phyloP scores from a whole-genome alignment of 2,797 vertebrate species.

The Brachyrhaphis roseni region DNA sequence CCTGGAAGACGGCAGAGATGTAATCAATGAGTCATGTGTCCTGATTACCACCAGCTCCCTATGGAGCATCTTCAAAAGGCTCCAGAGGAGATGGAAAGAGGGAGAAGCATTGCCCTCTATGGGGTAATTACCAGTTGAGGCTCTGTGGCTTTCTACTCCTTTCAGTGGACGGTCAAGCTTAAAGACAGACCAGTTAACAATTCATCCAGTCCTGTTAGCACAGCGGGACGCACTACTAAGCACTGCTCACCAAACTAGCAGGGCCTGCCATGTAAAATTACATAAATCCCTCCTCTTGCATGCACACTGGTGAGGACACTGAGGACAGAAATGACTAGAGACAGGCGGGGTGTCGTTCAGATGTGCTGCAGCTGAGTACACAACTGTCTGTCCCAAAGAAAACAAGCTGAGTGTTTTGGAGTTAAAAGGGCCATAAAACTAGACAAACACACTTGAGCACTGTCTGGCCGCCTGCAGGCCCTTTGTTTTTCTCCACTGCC shows the following conservation, averaged over 20 bases:
- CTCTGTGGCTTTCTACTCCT: constrained; percentile 63
- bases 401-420: constrained; percentile 65
- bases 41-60: constrained; percentile 74
- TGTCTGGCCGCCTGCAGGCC: constrained; percentile 63
- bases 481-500: constrained; percentile 48
- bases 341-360: constrained; percentile 23
- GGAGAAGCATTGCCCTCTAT: constrained; percentile 66
- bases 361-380: constrained; percentile 64
- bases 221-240: constrained; percentile 59
- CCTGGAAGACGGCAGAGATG: constrained; percentile 69
- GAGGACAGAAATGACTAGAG: constrained; percentile 29
- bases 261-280: constrained; percentile 46
- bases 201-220: constrained; percentile 66
- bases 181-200: constrained; percentile 78
- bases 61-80: constrained; percentile 76
- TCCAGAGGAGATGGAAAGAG: constrained; percentile 60
- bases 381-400: constrained; percentile 52
- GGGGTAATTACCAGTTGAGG: constrained; percentile 77
- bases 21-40: constrained; percentile 79
- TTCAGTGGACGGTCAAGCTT: constrained; percentile 65
- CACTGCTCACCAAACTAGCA: constrained; percentile 61
- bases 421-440: constrained; percentile 73
- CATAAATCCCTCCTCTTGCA: constrained; percentile 47
- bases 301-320: constrained; percentile 31
- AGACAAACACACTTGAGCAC: constrained; percentile 64